phyloP scores from a whole-genome alignment of 2,888 invertebrate species.

The Palloptera scutellata region DNA sequence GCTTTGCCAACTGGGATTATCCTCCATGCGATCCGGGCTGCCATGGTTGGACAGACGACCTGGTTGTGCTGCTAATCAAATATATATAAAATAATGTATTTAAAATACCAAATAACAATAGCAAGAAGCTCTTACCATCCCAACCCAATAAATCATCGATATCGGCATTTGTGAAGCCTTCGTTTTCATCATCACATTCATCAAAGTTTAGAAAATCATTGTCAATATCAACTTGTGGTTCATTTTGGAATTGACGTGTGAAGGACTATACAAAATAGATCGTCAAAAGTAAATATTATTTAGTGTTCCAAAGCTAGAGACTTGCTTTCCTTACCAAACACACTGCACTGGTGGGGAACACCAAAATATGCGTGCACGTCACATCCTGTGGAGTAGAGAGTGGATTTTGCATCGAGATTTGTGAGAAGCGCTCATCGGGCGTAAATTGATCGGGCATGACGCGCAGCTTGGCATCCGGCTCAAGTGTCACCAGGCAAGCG shows the following conservation, averaged over 20 bases:
- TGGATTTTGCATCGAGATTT: constrained; percentile 86
- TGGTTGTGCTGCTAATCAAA: constrained; percentile 66
- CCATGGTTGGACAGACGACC: constrained; percentile 66
- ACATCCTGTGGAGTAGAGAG: constrained; percentile 96
- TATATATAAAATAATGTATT: constrained; percentile 2
- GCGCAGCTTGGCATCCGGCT: constrained; percentile 86
- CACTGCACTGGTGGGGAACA: constrained; percentile 96
- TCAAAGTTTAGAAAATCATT: constrained; percentile 73
- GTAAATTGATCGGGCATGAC: constrained; percentile 95
- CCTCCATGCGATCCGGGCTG: constrained; percentile 66
- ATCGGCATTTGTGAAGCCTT: constrained; percentile 58
- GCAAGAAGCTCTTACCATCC: constrained; percentile 61
- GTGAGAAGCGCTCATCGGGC: constrained; percentile 91
- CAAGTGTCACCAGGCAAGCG: constrained; percentile 96
- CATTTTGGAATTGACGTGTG: constrained; percentile 59
- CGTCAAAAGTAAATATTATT: constrained; percentile 4
- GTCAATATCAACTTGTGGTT: constrained; percentile 68
- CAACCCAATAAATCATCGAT: constrained; percentile 80
- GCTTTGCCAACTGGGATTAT: constrained; percentile 65
- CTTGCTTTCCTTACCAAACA: constrained; percentile 73
- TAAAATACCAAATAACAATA: constrained; percentile 6
- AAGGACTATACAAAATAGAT: constrained; percentile 48
- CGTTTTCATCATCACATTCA: constrained; percentile 67
- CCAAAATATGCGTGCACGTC: constrained; percentile 96
- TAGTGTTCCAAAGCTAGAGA: background rate